phyloP scores from a whole-genome alignment of 2,113 vertebrate species.

The Solea senegalensis region DNA sequence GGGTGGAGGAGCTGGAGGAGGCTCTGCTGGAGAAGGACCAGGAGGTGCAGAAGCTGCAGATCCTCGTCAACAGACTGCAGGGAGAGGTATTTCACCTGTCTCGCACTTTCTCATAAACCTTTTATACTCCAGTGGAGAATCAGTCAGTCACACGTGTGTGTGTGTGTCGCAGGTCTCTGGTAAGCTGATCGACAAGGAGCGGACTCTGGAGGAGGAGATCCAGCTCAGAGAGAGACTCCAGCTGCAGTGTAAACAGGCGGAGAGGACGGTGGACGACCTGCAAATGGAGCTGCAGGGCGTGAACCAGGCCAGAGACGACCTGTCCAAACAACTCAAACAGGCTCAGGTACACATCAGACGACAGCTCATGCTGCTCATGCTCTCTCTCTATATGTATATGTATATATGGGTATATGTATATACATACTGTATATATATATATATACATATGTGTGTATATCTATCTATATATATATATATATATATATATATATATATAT shows the following conservation, averaged over 20 bases:
- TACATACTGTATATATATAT: too few relatives aligned
- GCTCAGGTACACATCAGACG: conserved; percentile 67
- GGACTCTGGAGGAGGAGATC: conserved; percentile 81
- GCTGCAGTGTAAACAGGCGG: conserved; percentile 82
- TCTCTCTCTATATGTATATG: not conserved
- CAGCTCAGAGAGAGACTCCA: conserved; percentile 80
- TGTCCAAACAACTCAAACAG: conserved; percentile 78
- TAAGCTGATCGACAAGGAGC: conserved; percentile 79
- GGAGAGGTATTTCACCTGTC: conserved; percentile 70
- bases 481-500: too few relatives aligned
- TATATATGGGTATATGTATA: too few relatives aligned
- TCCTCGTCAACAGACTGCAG: conserved; percentile 70
- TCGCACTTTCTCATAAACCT: too few relatives aligned
- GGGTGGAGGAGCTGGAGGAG: conserved; percentile 82
- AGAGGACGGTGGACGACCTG: conserved; percentile 79
- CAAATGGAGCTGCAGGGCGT: conserved; percentile 78
- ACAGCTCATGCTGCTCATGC: too few relatives aligned
- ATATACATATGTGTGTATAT: too few relatives aligned
- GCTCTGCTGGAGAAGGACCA: conserved; percentile 77
- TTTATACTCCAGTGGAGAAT: too few relatives aligned
- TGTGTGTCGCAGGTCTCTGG: conserved; percentile 69
- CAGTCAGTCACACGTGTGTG: not conserved
- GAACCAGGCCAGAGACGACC: conserved; percentile 77
- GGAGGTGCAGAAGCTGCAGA: conserved; percentile 70
- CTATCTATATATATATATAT: too few relatives aligned